phyloP scores from a whole-genome alignment of 2,797 vertebrate species.

The Tenualosa ilisha region DNA sequence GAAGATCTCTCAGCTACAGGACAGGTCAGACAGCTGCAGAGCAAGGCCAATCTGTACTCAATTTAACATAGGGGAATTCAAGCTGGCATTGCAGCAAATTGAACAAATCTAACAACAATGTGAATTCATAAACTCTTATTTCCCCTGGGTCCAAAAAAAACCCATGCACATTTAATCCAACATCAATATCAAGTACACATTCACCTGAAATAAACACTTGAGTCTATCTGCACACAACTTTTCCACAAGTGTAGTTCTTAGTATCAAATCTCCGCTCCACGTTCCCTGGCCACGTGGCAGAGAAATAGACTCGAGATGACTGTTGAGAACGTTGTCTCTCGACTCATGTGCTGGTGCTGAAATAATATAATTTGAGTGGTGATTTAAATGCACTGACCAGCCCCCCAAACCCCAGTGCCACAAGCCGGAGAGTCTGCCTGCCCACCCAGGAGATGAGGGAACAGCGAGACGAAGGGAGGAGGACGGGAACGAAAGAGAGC shows the following conservation, averaged over 20 bases:
- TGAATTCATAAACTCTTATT: neutral
- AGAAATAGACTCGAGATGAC: slow-evolving; percentile 1
- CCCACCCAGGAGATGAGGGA: neutral
- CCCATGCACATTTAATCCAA: neutral
- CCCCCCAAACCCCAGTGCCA: neutral
- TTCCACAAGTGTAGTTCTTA: neutral
- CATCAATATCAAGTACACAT: neutral
- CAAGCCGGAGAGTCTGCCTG: neutral
- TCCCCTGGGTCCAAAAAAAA: neutral
- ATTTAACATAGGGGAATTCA: neutral
- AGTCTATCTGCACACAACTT: neutral
- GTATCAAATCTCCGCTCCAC: neutral
- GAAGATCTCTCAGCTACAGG: slow-evolving; percentile 29
- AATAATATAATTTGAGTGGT: slow-evolving; percentile 19
- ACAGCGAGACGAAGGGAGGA: neutral
- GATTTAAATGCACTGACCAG: neutral
- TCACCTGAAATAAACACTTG: neutral
- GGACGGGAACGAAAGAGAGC: slow-evolving; percentile 10
- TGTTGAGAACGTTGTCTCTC: neutral
- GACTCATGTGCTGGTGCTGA: neutral
- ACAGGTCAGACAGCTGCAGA: slow-evolving; percentile 39
- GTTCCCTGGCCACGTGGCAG: neutral
- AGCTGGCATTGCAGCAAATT: neutral
- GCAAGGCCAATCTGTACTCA: neutral
- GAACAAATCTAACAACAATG: neutral